These are phyloP conservation scores for Chaetophractus vellerosus DNA, from an alignment of 2,797 vertebrate species.

Conservation along the genomic window DNA sequence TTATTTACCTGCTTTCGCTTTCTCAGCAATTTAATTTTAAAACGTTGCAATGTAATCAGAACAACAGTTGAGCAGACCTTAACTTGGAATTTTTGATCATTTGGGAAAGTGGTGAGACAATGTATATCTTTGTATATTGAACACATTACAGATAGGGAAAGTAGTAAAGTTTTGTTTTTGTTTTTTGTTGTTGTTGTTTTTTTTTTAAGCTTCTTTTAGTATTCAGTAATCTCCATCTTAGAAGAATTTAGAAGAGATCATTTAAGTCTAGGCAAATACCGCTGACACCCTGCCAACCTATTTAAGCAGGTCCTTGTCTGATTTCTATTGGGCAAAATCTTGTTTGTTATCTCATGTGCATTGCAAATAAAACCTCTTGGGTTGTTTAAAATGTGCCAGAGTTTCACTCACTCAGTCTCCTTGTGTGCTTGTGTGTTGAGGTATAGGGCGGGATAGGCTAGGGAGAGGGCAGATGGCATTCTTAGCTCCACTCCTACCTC, in stretches of 20 bases:
- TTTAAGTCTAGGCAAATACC: not conserved
- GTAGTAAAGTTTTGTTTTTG: not conserved
- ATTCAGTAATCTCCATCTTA: not conserved
- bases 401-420: not conserved
- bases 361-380: not conserved
- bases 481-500: not conserved
- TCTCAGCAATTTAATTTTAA: not conserved
- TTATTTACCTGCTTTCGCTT: not conserved
- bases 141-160: not conserved
- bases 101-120: not conserved
- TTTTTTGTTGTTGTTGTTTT: not conserved
- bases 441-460: too few relatives aligned
- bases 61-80: conserved; percentile 13
- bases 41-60: not conserved
- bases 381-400: not conserved
- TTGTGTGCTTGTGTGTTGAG: too few relatives aligned
- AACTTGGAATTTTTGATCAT: conserved; percentile 12
- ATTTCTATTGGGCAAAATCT: not conserved
- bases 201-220: not conserved
- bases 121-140: conserved; percentile 5
- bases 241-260: not conserved
- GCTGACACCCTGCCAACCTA: not conserved
- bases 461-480: not conserved
- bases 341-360: not conserved
- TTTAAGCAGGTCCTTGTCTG: not conserved